Evolutionary conservation across 1,140 invertebrate species (phyloP).

Genomic region (Rhagoletis zephyria): DNA sequence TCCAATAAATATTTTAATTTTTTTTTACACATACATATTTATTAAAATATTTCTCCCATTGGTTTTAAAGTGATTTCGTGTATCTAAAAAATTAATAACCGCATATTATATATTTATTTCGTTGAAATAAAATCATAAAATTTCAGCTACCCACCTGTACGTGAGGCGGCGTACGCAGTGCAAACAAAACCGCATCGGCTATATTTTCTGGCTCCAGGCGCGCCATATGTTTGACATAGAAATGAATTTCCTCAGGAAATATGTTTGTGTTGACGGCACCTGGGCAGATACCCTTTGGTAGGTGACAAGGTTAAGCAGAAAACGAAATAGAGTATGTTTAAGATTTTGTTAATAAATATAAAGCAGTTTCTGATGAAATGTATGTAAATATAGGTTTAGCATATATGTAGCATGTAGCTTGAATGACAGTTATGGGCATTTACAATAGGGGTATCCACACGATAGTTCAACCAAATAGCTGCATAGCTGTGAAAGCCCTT

Average conservation of each 20-base stretch:
- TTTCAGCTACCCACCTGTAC: slow-evolving; percentile 74
- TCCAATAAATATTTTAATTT: too few species aligned
- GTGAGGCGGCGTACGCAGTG: slow-evolving; percentile 76
- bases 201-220: slow-evolving; percentile 74
- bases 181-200: slow-evolving; percentile 77
- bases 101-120: neutral
- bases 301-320: neutral
- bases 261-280: slow-evolving; percentile 78
- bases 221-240: slow-evolving; percentile 66
- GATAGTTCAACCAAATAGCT: too few species aligned
- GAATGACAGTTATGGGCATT: too few species aligned
- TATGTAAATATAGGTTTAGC: neutral
- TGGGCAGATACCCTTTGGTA: slow-evolving; percentile 74
- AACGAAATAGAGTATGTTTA: neutral
- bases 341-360: too few species aligned
- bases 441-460: too few species aligned
- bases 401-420: too few species aligned
- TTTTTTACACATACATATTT: too few species aligned
- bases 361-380: too few species aligned
- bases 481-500: too few species aligned
- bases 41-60: slow-evolving; percentile 72
- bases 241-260: slow-evolving; percentile 67
- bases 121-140: neutral
- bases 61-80: slow-evolving; percentile 73
- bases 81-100: slow-evolving; percentile 65